Evolutionary conservation across 2,888 invertebrate genomes (phyloP), one percentile per base, ranked within the genome.

Genomic region (Mantis religiosa): DNA sequence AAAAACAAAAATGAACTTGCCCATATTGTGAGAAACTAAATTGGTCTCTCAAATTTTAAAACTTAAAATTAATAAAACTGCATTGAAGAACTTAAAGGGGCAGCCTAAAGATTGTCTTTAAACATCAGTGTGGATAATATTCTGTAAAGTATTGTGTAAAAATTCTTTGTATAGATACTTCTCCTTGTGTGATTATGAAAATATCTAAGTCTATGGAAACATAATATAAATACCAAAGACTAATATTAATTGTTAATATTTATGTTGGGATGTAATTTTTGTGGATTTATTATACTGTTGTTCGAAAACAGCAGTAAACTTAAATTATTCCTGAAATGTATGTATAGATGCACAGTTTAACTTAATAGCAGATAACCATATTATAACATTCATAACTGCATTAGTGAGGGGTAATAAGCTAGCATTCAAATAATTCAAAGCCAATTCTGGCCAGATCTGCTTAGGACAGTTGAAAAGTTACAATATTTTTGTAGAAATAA

Each of bases 221-320:
- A 88, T 84, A 54, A 54, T 83, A 54, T 82, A 84, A 83, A 88
- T 88, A 88, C 88, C 88, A 88, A 88, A 88, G 88, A 88, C 88
- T 88, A 84, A 88, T 88, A 88, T 88, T 88, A 88, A 84, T 85
- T 71, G 84, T 88, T 88, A 84, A 87, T 87, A 71, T 71, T 71
- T 71, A 71, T 71, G 54, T 71, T 71, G 54, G 54, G 54, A 71
- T 71, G 54, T 71, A 71, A 71, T 71, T 71, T 71, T 71, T 71
- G 54, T 71, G 54, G 54, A 71, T 71, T 71, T 71, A 71, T 71
- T 71, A 71, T 20, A 20, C 54, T 20, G 54, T 25, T 71, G 54
- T 71, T 54, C 15, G 2, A 25, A 20, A 71, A 25, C 54, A 71
- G 54, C 54, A 71, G 54, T 71, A 71, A 71, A 71, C 25, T 71